Conservation (phyloP, 2,888 invertebrate genomes). For the Slavum lentiscoides region DNA sequence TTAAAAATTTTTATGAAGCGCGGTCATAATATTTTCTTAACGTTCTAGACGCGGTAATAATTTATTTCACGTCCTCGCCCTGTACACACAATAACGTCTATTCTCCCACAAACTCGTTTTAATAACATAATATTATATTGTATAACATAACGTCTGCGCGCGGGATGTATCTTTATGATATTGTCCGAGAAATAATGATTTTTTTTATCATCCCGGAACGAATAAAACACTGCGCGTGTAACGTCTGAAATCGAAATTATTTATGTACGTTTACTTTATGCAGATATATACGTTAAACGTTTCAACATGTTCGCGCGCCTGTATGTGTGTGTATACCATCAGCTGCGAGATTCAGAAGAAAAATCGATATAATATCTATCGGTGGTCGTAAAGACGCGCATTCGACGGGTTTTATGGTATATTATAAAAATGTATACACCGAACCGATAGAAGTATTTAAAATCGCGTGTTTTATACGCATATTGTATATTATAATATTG, state of each 20-base stretch:
- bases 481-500: too few relatives aligned
- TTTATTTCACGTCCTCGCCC: not conserved
- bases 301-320: not conserved
- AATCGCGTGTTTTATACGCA: too few relatives aligned
- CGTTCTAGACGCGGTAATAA: constrained; percentile 26
- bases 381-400: not conserved
- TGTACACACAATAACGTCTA: not conserved
- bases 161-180: constrained; percentile 11
- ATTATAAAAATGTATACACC: too few relatives aligned
- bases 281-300: constrained; percentile 12
- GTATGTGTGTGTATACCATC: not conserved
- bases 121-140: too few relatives aligned
- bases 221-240: not conserved
- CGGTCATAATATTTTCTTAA: not conserved
- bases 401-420: too few relatives aligned
- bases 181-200: constrained; percentile 18
- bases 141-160: not conserved
- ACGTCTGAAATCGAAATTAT: constrained; percentile 26
- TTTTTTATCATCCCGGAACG: constrained; percentile 20
- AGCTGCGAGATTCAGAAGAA: not conserved
- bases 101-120: constrained; percentile 32
- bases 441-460: too few relatives aligned
- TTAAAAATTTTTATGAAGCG: not conserved
- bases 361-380: not conserved
- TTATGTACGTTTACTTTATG: constrained; percentile 33